Evolutionary conservation across 1,140 invertebrate genomes (phyloP).

Genomic region (Caenorhabditis latens): DNA sequence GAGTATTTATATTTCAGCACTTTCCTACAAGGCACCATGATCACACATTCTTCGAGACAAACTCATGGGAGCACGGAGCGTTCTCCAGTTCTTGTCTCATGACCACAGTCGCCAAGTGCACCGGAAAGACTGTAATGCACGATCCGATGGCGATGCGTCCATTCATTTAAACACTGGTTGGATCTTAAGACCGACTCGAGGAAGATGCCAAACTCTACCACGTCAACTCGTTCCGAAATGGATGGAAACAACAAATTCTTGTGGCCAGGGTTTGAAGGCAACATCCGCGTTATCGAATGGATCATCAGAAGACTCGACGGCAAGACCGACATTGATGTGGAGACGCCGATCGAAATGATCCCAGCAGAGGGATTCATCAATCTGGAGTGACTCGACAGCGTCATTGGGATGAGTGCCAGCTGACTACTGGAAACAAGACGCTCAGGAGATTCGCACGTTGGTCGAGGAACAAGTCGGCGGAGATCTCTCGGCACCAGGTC

Average conservation of each 20-base stretch:
- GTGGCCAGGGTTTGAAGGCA: constrained; percentile 81
- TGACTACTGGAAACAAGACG: constrained; percentile 93
- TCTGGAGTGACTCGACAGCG: constrained; percentile 83
- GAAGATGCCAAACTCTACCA: constrained; percentile 77
- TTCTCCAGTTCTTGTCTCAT: constrained; percentile 93
- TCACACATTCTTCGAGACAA: constrained; percentile 73
- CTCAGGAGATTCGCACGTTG: constrained; percentile 86
- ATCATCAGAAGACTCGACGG: constrained; percentile 79
- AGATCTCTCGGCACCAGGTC: constrained; percentile 87
- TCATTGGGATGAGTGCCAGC: constrained; percentile 86
- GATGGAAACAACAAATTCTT: constrained; percentile 78
- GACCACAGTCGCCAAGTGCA: constrained; percentile 96
- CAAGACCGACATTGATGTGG: constrained; percentile 77
- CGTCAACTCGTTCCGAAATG: constrained; percentile 81
- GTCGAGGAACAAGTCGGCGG: constrained; percentile 90
- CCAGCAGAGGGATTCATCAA: constrained; percentile 81
- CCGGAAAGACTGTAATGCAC: constrained; percentile 89
- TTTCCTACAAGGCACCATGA: constrained; percentile 19
- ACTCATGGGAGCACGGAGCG: constrained; percentile 95
- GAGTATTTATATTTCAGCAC: constrained; percentile 41
- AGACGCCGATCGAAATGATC: constrained; percentile 75
- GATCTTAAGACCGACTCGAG: constrained; percentile 68
- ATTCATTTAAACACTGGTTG: constrained; percentile 97
- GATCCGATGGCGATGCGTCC: constrained; percentile 99
- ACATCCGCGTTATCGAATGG: constrained; percentile 81